Base-by-base conservation (phyloP, 2,888 invertebrate species). In the Macropis europaea region DNA sequence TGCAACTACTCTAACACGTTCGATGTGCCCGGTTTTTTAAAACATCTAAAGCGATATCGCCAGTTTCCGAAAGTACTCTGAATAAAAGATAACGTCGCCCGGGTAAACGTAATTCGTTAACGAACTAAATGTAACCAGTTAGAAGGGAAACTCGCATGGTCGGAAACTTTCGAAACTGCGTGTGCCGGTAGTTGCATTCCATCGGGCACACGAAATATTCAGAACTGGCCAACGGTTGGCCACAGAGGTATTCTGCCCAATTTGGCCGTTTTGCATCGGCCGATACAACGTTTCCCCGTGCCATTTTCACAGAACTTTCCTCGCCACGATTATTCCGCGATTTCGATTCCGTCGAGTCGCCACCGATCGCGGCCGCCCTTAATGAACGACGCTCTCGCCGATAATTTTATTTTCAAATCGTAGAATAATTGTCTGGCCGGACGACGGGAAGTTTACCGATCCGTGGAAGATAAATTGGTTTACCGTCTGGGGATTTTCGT, bases 121-220 rank as follows among this genome's bases (percentile, higher is more conserved):
- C 62, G 57, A 59, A 57, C 57, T 62, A 53, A 72, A 61, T 40
- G 52, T 34, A 38, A 68, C 7, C 48, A 22, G 9, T 40, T 53
- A 17, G 15, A 19, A 22, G 56, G 3, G 48, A 34, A 68, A 59
- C 42, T 54, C 30, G 17, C 28, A 6, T 34, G 34, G 9, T 15
- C 15, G 3, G n/a, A n/a, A 70, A 75, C 34, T 75, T 76, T 53
- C 42, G 11, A 3, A 38, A 32, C 61, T 63, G 64, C 50, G 45
- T 56, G 60, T 26, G 34, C 19, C 40, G 6, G n/a, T 1, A 53
- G 36, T 47, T 42, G 56, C 53, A 53, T 74, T 54, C 62, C 68
- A 68, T 69, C 59, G 34, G 28, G 48, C 13, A 34, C 36, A 30
- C 40, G 57, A 75, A 75, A 71, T 76, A 71, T 75, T 61, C 59